Base-by-base conservation (phyloP, 2,888 invertebrate genomes). In the Aromia moschata region DNA sequence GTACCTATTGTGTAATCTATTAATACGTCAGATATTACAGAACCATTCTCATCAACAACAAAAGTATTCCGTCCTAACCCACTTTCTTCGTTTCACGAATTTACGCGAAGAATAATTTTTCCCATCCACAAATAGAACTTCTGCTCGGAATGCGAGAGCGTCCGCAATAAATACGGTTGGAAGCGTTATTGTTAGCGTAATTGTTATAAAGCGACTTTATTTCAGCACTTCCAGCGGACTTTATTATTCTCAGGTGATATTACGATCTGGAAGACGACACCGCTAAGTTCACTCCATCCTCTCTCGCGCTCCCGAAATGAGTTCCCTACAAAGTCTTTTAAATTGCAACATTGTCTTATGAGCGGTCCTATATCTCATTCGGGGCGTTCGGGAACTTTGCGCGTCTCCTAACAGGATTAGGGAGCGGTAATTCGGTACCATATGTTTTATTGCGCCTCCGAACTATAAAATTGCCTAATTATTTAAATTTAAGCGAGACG, bases 281-380 rank as follows among this genome's bases (percentile, higher is more conserved):
- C 57, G 58, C 65, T 49, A 58, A 52, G 47, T 45, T 57, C 20
- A 59, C 56, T 49, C 33, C 59, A 55, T 57, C 64, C 55, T 64
- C 57, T 56, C 46, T 54, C 55, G 52, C 44, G 46, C 46, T 53
- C 46, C 51, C 46, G 51, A 62, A 67, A 67, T 67, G 66, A 64
- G 64, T 67, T 64, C 57, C n/a, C 57, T 60, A 44, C 60, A 52
- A 62, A 64, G 60, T 62, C 61, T 60, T 66, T 61, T 56, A 56
- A 64, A 62, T 62, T 62, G 60, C 64, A 60, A 67, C 66, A 64
- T 67, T 64, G 64, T 64, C 64, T 67, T 67, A 67, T 64, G 66
- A 62, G 62, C 18, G 31, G 52, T 52, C 53, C 64, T 64, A 64
- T 62, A 56, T 61, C 57, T 61, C 46, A 45, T 31, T 44, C n/a